Evolutionary conservation across 1,140 invertebrate species (phyloP).

Genomic region (Caerostris darwini): DNA sequence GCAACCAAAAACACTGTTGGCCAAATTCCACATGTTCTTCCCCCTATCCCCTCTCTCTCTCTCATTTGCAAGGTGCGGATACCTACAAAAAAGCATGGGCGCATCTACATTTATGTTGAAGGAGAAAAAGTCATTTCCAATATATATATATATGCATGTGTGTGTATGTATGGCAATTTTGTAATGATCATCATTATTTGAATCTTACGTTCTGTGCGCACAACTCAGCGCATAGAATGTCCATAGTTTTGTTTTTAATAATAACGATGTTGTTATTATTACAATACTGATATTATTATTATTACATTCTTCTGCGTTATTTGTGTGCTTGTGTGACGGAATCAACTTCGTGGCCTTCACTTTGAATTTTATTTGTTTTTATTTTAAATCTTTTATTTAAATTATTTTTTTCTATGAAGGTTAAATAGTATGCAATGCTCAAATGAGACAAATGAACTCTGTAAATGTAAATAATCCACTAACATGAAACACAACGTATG

Average conservation of each 20-base stretch:
- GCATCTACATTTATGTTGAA: background rate
- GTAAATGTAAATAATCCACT: no score
- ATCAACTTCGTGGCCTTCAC: background rate
- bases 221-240: background rate
- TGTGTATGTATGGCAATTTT: background rate
- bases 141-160: background rate
- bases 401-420: no score
- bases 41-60: background rate
- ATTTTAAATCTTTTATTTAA: background rate
- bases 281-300: background rate
- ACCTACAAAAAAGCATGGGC: constrained; percentile 2
- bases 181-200: constrained; percentile 27
- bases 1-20: background rate
- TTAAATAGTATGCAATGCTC: no score
- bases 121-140: background rate
- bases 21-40: background rate
- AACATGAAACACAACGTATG: no score
- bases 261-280: constrained; percentile 49
- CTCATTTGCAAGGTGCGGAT: background rate
- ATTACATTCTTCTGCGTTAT: background rate
- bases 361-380: background rate
- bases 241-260: constrained; percentile 29
- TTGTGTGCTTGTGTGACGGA: background rate
- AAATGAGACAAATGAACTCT: no score
- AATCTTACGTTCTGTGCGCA: background rate